phyloP scores from a whole-genome alignment of 2,113 vertebrate genomes.

The Progne subis region DNA sequence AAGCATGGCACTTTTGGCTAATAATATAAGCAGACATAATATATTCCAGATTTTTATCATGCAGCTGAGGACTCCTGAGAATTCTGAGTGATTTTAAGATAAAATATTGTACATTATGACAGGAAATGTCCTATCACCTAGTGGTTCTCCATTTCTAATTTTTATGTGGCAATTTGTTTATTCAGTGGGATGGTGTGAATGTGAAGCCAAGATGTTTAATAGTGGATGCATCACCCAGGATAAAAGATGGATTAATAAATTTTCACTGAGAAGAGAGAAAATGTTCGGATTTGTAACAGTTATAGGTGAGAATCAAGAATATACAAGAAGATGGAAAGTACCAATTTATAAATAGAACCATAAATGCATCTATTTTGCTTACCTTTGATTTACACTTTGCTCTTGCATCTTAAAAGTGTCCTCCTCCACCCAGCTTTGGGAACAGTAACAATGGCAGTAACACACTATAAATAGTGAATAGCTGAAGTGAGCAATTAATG shows the following conservation, averaged over 20 bases:
- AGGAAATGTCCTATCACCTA: neutral
- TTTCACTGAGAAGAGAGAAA: neutral
- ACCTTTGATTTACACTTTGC: neutral
- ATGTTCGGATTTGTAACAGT: neutral
- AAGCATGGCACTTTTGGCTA: neutral
- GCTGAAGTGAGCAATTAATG: conserved; percentile 21
- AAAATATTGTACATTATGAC: neutral
- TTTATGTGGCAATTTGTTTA: neutral
- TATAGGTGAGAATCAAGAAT: neutral
- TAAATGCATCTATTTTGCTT: neutral
- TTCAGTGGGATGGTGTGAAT: neutral
- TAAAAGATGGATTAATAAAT: neutral
- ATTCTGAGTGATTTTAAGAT: neutral
- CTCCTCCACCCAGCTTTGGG: neutral
- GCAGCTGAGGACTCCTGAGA: neutral
- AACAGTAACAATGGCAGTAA: neutral
- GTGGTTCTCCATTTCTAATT: conserved; percentile 10
- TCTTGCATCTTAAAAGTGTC: neutral
- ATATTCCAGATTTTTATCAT: neutral
- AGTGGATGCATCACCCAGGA: neutral
- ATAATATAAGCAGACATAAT: neutral
- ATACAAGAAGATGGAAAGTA: neutral
- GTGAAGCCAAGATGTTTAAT: neutral
- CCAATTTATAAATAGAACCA: neutral
- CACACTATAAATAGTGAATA: neutral